phyloP scores from a whole-genome alignment of 2,113 vertebrate genomes.

The Mesitornis unicolor region DNA sequence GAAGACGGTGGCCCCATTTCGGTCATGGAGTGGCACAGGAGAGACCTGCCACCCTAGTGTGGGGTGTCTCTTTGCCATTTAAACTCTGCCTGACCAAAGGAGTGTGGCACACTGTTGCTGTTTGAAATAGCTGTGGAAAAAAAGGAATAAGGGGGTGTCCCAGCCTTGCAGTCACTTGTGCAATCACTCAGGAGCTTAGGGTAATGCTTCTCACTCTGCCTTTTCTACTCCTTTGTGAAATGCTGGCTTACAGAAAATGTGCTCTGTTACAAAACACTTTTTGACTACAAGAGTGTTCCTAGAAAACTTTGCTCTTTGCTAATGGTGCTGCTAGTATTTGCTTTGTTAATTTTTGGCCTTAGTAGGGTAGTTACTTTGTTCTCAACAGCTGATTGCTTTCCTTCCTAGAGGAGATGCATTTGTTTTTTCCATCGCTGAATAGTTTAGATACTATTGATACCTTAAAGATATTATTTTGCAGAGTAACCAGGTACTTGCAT shows the following conservation, averaged over 20 bases:
- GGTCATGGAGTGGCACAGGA: not conserved
- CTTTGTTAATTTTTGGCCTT: not conserved
- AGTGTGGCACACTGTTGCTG: not conserved
- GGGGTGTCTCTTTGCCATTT: not conserved
- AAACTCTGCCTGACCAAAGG: not conserved
- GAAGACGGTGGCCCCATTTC: fast-evolving
- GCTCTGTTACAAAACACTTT: not conserved
- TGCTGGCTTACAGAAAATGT: not conserved
- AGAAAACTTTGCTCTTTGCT: not conserved
- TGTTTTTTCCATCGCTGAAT: conserved; percentile 18
- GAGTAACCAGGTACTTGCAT: not conserved
- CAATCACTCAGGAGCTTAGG: not conserved
- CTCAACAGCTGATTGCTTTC: not conserved
- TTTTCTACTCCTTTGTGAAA: not conserved
- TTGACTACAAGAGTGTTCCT: not conserved
- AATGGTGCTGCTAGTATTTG: not conserved
- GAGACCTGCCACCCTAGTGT: not conserved
- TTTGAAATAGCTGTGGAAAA: not conserved
- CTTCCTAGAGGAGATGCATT: not conserved
- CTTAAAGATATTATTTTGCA: not conserved
- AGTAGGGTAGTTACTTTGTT: not conserved
- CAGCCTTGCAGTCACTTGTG: not conserved
- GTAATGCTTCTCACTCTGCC: not conserved
- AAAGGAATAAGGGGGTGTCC: not conserved
- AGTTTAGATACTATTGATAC: conserved; percentile 7